Evolutionary conservation across 2,888 invertebrate genomes (phyloP).

Genomic region (Polydesmus complanatus): DNA sequence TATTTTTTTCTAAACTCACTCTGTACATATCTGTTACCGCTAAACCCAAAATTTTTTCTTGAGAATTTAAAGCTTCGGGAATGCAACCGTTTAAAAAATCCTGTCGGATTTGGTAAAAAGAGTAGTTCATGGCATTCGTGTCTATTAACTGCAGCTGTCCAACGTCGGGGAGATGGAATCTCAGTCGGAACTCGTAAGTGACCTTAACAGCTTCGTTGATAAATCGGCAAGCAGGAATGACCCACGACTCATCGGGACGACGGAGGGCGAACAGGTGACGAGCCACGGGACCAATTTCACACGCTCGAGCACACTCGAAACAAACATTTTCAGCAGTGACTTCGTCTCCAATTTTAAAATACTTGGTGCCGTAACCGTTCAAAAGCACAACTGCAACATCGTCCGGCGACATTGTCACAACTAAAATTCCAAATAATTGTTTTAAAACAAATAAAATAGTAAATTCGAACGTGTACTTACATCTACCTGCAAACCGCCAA

Average conservation of each 20-base stretch:
- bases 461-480: no score
- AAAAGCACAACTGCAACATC: no score
- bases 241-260: conserved; percentile 51
- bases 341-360: no score
- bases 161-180: conserved; percentile 58
- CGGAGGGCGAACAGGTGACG: conserved; percentile 59
- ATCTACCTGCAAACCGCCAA: no score
- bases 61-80: conserved; percentile 58
- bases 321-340: conserved; percentile 64
- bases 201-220: conserved; percentile 36
- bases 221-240: conserved; percentile 40
- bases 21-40: conserved; percentile 79
- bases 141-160: conserved; percentile 51
- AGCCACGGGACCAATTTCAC: conserved; percentile 59
- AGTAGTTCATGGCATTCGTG: conserved; percentile 63
- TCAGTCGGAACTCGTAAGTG: conserved; percentile 54
- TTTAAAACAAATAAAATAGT: no score
- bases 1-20: conserved; percentile 59
- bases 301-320: conserved; percentile 50
- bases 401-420: no score
- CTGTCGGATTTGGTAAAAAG: conserved; percentile 59
- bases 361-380: no score
- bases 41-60: conserved; percentile 63
- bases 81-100: conserved; percentile 69
- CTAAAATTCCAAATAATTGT: no score